These are phyloP conservation scores for Octomys mimax DNA, from an alignment of 2,797 vertebrate species.

Conservation along the genomic window DNA sequence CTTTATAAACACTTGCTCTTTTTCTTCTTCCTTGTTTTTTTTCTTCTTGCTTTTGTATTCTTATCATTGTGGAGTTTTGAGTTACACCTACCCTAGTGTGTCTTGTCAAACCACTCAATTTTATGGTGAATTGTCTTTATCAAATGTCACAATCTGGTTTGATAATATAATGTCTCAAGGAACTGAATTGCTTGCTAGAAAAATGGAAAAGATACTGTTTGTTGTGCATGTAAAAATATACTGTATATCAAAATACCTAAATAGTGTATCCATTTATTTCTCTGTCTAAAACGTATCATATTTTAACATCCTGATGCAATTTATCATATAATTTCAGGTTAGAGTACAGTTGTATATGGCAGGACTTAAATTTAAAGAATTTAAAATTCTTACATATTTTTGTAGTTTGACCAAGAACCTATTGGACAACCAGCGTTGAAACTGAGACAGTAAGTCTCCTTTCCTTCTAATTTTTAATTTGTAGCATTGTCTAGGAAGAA, in stretches of 20 bases:
- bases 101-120: slow-evolving; percentile 1
- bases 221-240: not conserved
- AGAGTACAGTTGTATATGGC: not conserved
- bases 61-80: slow-evolving; percentile 54
- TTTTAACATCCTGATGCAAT: not conserved
- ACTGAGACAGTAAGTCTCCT: not conserved
- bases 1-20: not conserved
- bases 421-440: not conserved
- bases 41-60: slow-evolving; percentile 7
- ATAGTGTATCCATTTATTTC: not conserved
- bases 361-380: not conserved
- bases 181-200: not conserved
- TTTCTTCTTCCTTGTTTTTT: not conserved
- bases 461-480: not conserved
- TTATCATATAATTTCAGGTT: not conserved
- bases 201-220: not conserved
- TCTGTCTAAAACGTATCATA: not conserved
- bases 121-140: slow-evolving; percentile 28
- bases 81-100: not conserved
- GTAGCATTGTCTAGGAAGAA: not conserved
- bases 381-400: not conserved
- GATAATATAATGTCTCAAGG: not conserved
- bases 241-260: not conserved
- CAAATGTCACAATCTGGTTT: not conserved
- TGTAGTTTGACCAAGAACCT: not conserved